phyloP scores from a whole-genome alignment of 2,113 vertebrate species.

The Oryzias melastigma region DNA sequence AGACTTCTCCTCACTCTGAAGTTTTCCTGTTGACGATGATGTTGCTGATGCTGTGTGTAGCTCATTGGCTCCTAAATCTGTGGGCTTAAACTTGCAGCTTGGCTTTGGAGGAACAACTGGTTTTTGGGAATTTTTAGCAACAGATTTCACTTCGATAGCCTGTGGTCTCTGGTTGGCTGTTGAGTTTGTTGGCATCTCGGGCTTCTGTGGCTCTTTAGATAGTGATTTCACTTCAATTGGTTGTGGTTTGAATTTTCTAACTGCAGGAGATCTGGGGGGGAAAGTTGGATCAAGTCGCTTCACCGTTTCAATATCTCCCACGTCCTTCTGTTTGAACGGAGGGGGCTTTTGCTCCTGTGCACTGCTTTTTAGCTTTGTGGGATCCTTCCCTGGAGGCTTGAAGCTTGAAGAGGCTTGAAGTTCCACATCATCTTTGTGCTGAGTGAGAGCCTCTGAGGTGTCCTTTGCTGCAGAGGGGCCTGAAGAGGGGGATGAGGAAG shows the following conservation, averaged over 20 bases:
- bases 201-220: conserved; percentile 61
- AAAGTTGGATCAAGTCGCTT: conserved; percentile 66
- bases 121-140: conserved; percentile 72
- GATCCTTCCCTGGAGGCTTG: conserved; percentile 40
- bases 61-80: conserved; percentile 64
- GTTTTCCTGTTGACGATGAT: conserved; percentile 39
- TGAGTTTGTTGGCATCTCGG: conserved; percentile 33
- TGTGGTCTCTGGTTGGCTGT: conserved; percentile 54
- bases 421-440: conserved; percentile 29
- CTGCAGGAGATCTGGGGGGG: conserved; percentile 62
- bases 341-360: conserved; percentile 31
- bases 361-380: conserved; percentile 28
- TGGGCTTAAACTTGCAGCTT: conserved; percentile 72
- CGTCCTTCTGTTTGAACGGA: conserved; percentile 32
- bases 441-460: conserved; percentile 28
- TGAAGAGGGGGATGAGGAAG: conserved; percentile 48
- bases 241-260: conserved; percentile 60
- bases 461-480: conserved; percentile 16
- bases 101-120: conserved; percentile 73
- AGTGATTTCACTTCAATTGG: conserved; percentile 68
- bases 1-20: conserved; percentile 56
- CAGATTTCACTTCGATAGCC: conserved; percentile 77
- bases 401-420: too few species aligned
- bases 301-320: conserved; percentile 59
- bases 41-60: conserved; percentile 42